These are phyloP conservation scores for Nanorana parkeri DNA, from an alignment of 2,113 vertebrate genomes.

Conservation along the genomic window DNA sequence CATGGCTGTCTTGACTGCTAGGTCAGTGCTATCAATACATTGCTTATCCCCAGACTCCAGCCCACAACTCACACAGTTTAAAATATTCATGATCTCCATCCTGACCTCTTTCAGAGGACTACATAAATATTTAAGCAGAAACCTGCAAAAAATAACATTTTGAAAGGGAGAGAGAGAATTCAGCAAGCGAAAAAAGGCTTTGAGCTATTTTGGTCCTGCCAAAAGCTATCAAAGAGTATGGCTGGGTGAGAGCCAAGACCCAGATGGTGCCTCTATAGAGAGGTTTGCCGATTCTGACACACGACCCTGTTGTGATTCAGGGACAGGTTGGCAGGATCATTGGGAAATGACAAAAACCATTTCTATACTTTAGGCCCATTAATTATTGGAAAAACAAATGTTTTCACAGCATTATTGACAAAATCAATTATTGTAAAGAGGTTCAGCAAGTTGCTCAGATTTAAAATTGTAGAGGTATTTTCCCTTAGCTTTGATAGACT, in stretches of 20 bases:
- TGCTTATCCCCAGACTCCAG: constrained; percentile 31
- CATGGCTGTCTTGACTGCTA: constrained; percentile 40
- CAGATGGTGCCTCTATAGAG: constrained; percentile 39
- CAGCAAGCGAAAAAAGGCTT: constrained; percentile 41
- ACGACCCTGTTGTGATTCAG: constrained; percentile 3
- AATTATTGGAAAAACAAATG: background rate
- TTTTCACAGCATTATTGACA: background rate
- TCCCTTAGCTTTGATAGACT: too few species aligned
- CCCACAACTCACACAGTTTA: constrained; percentile 44
- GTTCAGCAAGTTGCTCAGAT: too few species aligned
- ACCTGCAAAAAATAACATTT: constrained; percentile 50
- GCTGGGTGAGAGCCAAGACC: constrained; percentile 30
- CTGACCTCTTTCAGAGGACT: constrained; percentile 55
- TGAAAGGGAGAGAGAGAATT: constrained; percentile 39
- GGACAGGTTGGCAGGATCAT: constrained; percentile 9
- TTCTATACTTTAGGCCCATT: background rate
- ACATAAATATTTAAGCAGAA: constrained; percentile 54
- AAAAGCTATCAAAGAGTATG: constrained; percentile 41
- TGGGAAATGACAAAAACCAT: constrained; percentile 5
- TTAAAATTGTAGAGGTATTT: too few species aligned
- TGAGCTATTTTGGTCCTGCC: constrained; percentile 52
- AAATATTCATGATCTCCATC: constrained; percentile 52
- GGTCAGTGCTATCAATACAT: constrained; percentile 51
- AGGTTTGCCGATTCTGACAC: constrained; percentile 32
- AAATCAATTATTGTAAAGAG: background rate